Evolutionary conservation across 2,113 vertebrate species (phyloP).

Genomic region (Phaethornis superciliosus): DNA sequence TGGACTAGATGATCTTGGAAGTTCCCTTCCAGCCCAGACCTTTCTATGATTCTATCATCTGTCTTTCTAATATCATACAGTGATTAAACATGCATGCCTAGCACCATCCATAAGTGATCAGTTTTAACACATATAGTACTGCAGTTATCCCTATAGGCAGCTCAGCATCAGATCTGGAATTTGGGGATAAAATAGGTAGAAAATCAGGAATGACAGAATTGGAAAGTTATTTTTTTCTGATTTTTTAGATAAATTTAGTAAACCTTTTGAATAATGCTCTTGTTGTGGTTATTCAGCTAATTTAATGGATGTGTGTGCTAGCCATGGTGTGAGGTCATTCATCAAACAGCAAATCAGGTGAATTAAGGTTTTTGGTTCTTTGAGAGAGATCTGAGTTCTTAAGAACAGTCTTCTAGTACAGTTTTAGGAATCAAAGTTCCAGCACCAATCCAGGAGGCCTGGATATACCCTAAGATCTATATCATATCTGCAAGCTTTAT

Average conservation of each 20-base stretch:
- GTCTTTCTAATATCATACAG: background rate
- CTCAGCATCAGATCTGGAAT: background rate
- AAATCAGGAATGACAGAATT: background rate
- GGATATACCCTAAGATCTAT: background rate
- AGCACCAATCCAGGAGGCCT: background rate
- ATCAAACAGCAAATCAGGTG: background rate
- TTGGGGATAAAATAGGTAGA: background rate
- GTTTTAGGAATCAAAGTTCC: background rate
- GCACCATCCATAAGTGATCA: rapidly evolving
- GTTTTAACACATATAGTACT: background rate
- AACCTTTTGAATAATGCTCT: background rate
- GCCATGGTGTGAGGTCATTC: background rate
- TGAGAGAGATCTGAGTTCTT: background rate
- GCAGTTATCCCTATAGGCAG: background rate
- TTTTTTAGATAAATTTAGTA: background rate
- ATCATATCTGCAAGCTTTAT: background rate
- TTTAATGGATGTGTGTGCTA: background rate
- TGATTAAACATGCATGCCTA: background rate
- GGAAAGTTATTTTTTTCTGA: background rate
- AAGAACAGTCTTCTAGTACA: background rate
- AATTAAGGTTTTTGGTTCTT: background rate
- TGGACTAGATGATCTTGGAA: background rate
- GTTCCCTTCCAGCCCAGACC: background rate
- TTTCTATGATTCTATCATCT: background rate
- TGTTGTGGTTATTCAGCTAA: background rate